These are phyloP conservation scores for Cottoperca gobio DNA, from an alignment of 2,797 vertebrate genomes.

Conservation along the genomic window DNA sequence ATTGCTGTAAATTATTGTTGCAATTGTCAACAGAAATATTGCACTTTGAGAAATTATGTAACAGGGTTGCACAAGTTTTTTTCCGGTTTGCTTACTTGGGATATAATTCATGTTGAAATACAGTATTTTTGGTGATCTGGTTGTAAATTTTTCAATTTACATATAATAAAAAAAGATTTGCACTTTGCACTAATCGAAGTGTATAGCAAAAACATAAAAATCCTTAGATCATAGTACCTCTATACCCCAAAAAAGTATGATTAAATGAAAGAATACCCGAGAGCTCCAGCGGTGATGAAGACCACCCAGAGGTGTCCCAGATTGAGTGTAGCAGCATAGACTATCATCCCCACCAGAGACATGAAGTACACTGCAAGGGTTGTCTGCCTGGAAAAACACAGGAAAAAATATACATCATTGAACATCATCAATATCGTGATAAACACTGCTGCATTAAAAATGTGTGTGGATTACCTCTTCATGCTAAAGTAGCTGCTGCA, in stretches of 20 bases:
- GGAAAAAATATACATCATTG: not conserved
- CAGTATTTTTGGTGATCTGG: not conserved
- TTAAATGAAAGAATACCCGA: conserved; percentile 67
- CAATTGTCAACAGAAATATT: conserved; percentile 28
- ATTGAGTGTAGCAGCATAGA: conserved; percentile 89
- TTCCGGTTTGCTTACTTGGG: not conserved
- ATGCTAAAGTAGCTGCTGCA: rapidly evolving
- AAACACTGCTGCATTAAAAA: not conserved
- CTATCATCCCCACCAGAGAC: conserved; percentile 93
- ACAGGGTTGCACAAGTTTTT: not conserved
- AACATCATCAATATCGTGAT: not conserved
- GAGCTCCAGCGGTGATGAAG: conserved; percentile 90
- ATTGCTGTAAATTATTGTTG: conserved; percentile 43
- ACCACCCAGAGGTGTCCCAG: conserved; percentile 93
- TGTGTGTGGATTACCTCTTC: not conserved
- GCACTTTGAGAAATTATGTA: not conserved
- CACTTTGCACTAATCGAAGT: not conserved
- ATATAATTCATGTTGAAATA: not conserved
- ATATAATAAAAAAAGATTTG: too few relatives aligned
- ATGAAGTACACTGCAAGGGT: conserved; percentile 91
- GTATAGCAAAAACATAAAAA: not conserved
- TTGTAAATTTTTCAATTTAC: not conserved
- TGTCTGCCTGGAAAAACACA: conserved; percentile 87
- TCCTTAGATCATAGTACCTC: too few relatives aligned
- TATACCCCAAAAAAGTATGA: not conserved